phyloP scores from a whole-genome alignment of 2,797 vertebrate genomes.

The Sebastes melanostomus region DNA sequence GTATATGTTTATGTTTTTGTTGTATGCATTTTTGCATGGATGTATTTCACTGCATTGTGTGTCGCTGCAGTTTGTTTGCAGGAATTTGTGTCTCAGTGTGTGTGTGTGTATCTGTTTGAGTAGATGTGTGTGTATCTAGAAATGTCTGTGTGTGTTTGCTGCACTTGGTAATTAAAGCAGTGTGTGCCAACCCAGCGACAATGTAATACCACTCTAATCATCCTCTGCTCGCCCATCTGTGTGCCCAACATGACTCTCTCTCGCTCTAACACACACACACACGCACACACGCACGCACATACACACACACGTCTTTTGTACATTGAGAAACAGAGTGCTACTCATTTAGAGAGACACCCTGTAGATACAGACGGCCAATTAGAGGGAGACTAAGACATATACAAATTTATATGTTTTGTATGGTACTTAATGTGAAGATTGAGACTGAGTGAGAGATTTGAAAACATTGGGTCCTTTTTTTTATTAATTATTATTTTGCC shows the following conservation, averaged over 20 bases:
- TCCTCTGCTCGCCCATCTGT: slow-evolving; percentile 75
- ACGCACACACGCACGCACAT: slow-evolving; percentile 6
- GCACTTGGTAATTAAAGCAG: slow-evolving; percentile 63
- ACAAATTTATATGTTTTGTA: neutral
- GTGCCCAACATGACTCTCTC: slow-evolving; percentile 50
- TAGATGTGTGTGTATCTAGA: slow-evolving; percentile 27
- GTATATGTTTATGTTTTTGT: neutral
- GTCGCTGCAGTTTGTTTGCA: neutral
- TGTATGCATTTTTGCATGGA: neutral
- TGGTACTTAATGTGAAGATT: neutral
- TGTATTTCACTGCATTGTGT: slow-evolving; percentile 10
- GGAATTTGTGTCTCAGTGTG: neutral
- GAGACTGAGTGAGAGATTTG: neutral
- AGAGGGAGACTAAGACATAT: neutral
- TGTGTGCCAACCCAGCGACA: slow-evolving; percentile 62
- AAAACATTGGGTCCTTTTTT: neutral
- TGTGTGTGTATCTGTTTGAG: slow-evolving; percentile 35
- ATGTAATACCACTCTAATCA: slow-evolving; percentile 77
- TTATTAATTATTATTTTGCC: neutral
- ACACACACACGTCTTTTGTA: slow-evolving; percentile 14
- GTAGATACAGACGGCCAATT: slow-evolving; percentile 1
- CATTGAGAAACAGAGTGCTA: neutral
- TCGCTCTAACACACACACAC: neutral
- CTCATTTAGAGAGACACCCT: neutral
- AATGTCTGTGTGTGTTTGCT: slow-evolving; percentile 50